Base-by-base conservation (phyloP, 2,888 invertebrate species). In the Antitype chi region DNA sequence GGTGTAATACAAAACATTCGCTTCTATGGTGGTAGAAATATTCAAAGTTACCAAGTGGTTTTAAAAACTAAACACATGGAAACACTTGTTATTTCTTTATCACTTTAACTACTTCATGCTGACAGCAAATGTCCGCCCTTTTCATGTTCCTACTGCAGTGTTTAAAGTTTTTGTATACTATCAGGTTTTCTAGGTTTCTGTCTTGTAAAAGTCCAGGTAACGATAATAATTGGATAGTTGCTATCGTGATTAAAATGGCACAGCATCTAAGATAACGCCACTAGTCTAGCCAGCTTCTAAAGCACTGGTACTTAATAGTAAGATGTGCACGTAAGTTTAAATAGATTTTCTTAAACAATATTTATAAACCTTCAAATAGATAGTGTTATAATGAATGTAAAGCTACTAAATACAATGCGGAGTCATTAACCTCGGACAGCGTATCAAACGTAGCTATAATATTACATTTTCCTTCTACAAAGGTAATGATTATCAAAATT, bases 401-500 rank as follows among this genome's bases (percentile, higher is more conserved):
- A 15, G 47, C 20, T 59, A 38, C 28, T 49, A 64, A 66, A 74
- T 74, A 13, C 68, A 70, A n/a, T 9, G 1, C 38, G 49, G 28
- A 74, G 83, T 79, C 83, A 82, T 74, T 83, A 66, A 79, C 83
- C 79, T 82, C 84, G 81, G 62, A 59, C n/a, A 70, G 17, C 71
- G 52, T 72, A 84, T 74, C 66, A 72, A 32, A 38, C 8, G 8
- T 28, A 66, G 69, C 38, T 68, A 60, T 72, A 63, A 52, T 55
- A 76, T 72, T 64, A 78, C 38, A 76, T 72, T 84, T 81, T 81
- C 70, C 69, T 74, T 77, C 72, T 55, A 66, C 63, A 64, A 73
- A 79, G 68, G 78, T 82, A 80, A 86, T 87, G 87, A 90, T 91
- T 90, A 89, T 87, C 86, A 90, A 89, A 90, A 90, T 90, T 90